Evolutionary conservation across 2,113 vertebrate genomes (phyloP).

Genomic region (Carassius carassius): DNA sequence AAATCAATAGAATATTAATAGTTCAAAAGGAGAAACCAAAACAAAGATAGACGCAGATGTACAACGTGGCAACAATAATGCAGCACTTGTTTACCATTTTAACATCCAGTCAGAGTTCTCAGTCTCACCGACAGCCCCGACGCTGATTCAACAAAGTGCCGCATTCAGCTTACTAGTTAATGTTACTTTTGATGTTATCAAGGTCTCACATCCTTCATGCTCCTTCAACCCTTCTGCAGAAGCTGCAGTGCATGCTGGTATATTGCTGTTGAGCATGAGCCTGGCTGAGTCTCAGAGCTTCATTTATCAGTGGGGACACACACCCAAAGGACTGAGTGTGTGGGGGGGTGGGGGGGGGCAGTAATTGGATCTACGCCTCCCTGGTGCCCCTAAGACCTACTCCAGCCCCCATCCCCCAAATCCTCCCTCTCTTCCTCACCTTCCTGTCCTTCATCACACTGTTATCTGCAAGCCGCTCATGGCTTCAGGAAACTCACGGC

Average conservation of each 20-base stretch:
- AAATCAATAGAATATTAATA: too few species aligned
- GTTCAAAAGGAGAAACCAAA: too few species aligned
- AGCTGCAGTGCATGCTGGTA: slow-evolving; percentile 33
- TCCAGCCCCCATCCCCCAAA: slow-evolving; percentile 47
- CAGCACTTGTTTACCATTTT: too few species aligned
- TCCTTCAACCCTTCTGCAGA: not conserved
- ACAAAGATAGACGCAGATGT: too few species aligned
- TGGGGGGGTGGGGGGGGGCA: slow-evolving; percentile 50
- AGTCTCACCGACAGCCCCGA: too few species aligned
- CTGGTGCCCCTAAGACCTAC: slow-evolving; percentile 58
- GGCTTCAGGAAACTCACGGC: slow-evolving; percentile 48
- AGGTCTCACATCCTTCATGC: not conserved
- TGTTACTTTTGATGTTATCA: not conserved
- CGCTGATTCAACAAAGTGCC: not conserved
- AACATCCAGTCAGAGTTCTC: too few species aligned
- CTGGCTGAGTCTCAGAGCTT: slow-evolving; percentile 49
- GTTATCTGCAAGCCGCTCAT: slow-evolving; percentile 49
- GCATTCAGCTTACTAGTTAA: not conserved
- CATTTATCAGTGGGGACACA: slow-evolving; percentile 59
- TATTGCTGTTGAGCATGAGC: slow-evolving; percentile 44
- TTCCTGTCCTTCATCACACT: slow-evolving; percentile 47
- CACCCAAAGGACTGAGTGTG: slow-evolving; percentile 62
- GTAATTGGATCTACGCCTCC: slow-evolving; percentile 64
- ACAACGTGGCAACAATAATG: too few species aligned
- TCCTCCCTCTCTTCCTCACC: slow-evolving; percentile 26